A percentile compares a stretch with the other conserved stretches of the same genome.
Conservation (phyloP, 1,140 invertebrate species). For the Drosophila sechellia region DNA sequence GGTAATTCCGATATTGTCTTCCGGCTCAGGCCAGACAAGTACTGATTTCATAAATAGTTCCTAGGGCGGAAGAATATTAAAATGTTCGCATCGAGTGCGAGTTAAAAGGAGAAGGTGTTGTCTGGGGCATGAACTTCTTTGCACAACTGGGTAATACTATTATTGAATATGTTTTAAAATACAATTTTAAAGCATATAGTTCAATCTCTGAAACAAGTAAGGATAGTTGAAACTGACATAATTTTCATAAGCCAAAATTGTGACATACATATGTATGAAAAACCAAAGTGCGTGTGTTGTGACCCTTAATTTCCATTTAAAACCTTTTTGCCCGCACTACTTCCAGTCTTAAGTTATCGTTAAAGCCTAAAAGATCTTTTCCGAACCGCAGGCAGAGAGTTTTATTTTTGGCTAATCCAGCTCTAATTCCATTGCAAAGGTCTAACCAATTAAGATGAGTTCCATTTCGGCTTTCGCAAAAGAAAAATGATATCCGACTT, state of each 20-base stretch:
- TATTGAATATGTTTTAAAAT: no score
- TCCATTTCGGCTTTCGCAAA: constrained; percentile 44
- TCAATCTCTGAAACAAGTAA: no score
- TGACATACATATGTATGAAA: no score
- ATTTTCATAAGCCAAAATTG: no score
- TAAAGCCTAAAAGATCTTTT: not conserved
- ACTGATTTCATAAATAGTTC: constrained; percentile 30
- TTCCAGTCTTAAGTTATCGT: constrained; percentile 1
- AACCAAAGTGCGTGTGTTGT: no score
- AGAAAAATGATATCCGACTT: constrained; percentile 50
- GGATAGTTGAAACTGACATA: no score
- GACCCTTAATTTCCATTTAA: no score
- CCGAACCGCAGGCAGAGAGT: not conserved
- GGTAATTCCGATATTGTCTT: constrained; percentile 36
- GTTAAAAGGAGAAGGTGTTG: not conserved
- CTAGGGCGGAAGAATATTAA: constrained; percentile 30
- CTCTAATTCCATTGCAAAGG: constrained; percentile 35
- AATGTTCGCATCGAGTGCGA: constrained; percentile 9
- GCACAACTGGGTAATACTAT: no score
- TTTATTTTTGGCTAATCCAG: constrained; percentile 25
- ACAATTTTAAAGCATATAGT: no score
- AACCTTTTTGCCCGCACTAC: not conserved
- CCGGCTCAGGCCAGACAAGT: constrained; percentile 15
- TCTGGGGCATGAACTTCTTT: not conserved
- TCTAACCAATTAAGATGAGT: constrained; percentile 52